A percentile compares a stretch with the other conserved stretches of the same genome.
Conservation (phyloP, 2,888 invertebrate species). For the Sminthurides aquaticus region DNA sequence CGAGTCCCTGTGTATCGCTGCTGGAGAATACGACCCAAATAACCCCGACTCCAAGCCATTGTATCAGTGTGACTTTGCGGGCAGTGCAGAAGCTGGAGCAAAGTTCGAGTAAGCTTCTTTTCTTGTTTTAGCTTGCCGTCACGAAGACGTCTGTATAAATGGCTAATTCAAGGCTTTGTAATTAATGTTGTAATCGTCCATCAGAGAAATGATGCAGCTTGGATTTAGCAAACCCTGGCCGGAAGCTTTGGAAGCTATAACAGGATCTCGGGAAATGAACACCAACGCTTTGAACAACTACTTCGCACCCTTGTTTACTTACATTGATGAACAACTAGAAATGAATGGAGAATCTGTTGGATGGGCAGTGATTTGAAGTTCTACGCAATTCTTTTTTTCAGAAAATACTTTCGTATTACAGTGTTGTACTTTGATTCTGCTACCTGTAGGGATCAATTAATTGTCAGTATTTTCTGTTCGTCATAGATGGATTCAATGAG, state of each 20-base stretch:
- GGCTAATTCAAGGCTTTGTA: neutral
- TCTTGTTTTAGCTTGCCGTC: neutral
- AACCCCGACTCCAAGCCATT: slow-evolving; percentile 33
- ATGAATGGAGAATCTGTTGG: slow-evolving; percentile 25
- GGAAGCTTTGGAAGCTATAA: slow-evolving; percentile 18
- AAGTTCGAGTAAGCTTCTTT: slow-evolving; percentile 45
- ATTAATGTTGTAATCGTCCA: neutral
- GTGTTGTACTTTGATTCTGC: neutral
- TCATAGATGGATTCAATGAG: neutral
- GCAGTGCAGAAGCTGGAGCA: slow-evolving; percentile 47
- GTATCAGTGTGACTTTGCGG: slow-evolving; percentile 49
- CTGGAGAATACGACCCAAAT: slow-evolving; percentile 45
- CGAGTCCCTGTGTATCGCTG: slow-evolving; percentile 48
- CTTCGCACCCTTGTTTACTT: slow-evolving; percentile 23
- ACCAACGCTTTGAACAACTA: slow-evolving; percentile 24
- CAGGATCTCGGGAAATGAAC: slow-evolving; percentile 17
- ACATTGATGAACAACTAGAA: slow-evolving; percentile 29
- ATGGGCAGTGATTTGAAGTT: no score
- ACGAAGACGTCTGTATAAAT: slow-evolving; percentile 38
- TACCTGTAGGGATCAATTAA: no score
- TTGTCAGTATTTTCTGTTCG: no score
- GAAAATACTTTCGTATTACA: no score
- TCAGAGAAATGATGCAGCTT: slow-evolving; percentile 23
- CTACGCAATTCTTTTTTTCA: neutral
- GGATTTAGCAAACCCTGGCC: slow-evolving; percentile 27